A percentile compares a stretch with the other conserved stretches of the same genome.
These are phyloP conservation scores for Phortica magna DNA, from an alignment of 2,888 invertebrate species.

Conservation along the genomic window DNA sequence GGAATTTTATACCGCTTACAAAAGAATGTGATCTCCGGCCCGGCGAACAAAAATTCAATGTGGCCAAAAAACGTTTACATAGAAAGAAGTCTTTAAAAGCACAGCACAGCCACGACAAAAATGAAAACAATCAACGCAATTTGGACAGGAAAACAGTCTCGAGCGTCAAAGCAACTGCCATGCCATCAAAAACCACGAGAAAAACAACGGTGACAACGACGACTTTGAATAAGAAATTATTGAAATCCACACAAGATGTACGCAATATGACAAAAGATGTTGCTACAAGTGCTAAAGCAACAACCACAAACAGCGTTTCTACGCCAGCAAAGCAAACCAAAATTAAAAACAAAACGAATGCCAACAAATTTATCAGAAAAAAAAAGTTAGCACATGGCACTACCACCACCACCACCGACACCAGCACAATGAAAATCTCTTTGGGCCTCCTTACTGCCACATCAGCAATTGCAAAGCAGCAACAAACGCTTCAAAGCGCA, in stretches of 20 bases:
- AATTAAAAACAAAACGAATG: background rate
- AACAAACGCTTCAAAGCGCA: no score
- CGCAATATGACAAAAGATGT: background rate
- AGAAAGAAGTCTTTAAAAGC: background rate
- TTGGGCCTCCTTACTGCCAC: no score
- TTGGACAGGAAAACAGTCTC: no score
- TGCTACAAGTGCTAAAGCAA: no score
- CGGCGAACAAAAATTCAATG: background rate
- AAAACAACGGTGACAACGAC: background rate
- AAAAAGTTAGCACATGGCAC: background rate
- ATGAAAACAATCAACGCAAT: background rate
- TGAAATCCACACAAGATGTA: background rate
- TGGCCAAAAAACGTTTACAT: background rate
- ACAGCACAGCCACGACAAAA: background rate
- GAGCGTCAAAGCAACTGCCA: background rate
- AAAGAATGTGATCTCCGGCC: background rate
- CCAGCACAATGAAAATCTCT: background rate
- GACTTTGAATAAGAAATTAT: background rate
- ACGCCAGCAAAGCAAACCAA: background rate
- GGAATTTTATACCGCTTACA: constrained; percentile 81
- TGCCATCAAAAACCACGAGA: background rate
- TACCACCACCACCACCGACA: background rate
- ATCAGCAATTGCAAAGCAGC: no score
- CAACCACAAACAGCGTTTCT: no score
- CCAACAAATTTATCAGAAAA: background rate